Evolutionary conservation across 2,797 vertebrate species (phyloP).

Genomic region (Sylvilagus floridanus): DNA sequence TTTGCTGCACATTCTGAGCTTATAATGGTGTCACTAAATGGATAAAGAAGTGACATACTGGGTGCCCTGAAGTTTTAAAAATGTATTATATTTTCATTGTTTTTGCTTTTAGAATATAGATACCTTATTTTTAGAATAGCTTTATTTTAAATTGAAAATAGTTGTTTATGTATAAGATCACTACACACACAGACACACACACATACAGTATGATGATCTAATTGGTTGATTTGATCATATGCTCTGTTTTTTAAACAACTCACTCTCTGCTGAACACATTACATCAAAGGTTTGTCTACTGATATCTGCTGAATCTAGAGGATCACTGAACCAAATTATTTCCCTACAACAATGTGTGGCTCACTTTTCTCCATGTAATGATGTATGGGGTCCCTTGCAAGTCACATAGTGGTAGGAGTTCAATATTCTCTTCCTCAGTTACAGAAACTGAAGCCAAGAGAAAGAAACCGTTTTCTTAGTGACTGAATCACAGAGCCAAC

Average conservation of each 20-base stretch:
- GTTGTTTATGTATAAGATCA: too few species aligned
- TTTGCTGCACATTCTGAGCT: not conserved
- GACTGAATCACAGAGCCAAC: not conserved
- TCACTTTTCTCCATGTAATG: not conserved
- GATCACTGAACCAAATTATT: not conserved
- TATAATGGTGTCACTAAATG: not conserved
- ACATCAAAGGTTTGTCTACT: not conserved
- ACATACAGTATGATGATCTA: not conserved
- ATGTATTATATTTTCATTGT: not conserved
- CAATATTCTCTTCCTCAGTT: not conserved
- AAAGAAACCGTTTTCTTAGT: not conserved
- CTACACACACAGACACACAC: not conserved
- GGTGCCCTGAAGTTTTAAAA: not conserved
- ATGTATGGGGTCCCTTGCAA: not conserved
- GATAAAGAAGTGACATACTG: not conserved
- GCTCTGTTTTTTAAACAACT: not conserved
- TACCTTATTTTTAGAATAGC: not conserved
- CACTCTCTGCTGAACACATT: not conserved
- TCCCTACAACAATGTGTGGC: not conserved
- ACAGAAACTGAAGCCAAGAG: not conserved
- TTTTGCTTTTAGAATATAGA: not conserved
- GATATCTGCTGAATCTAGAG: not conserved
- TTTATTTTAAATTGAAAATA: not conserved
- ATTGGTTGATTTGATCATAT: not conserved
- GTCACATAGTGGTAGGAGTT: not conserved